Evolutionary conservation across 2,113 vertebrate species (phyloP).

Genomic region (Empidonax alnorum): DNA sequence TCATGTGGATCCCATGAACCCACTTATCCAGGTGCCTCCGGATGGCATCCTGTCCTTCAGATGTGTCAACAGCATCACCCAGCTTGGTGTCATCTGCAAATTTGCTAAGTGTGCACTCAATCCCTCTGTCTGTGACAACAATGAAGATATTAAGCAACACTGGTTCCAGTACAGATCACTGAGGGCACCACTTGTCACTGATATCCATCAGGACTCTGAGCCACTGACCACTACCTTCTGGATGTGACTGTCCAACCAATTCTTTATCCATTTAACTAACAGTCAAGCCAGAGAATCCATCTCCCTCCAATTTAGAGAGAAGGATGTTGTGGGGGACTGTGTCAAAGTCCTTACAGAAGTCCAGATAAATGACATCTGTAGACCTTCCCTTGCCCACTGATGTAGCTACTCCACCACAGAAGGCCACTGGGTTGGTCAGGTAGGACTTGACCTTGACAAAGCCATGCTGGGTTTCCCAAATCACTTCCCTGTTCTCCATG

Average conservation of each 20-base stretch:
- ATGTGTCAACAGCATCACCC: accelerated
- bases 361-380: accelerated
- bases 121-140: neutral
- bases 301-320: neutral
- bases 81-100: neutral
- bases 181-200: neutral
- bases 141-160: neutral
- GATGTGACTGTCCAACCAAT: neutral
- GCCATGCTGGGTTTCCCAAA: accelerated
- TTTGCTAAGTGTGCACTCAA: accelerated
- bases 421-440: neutral
- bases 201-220: neutral
- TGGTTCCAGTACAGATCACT: accelerated
- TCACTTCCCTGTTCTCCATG: neutral
- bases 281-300: neutral
- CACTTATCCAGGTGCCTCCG: neutral
- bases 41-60: neutral
- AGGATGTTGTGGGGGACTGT: accelerated
- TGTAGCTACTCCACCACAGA: neutral
- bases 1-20: neutral
- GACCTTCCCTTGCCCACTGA: neutral
- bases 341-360: neutral
- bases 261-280: neutral
- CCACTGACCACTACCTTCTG: neutral
- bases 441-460: neutral